Percentiles rank a stretch among this genome's conserved stretches.
Conservation (phyloP, 2,113 vertebrate species). For the Cygnus atratus region DNA sequence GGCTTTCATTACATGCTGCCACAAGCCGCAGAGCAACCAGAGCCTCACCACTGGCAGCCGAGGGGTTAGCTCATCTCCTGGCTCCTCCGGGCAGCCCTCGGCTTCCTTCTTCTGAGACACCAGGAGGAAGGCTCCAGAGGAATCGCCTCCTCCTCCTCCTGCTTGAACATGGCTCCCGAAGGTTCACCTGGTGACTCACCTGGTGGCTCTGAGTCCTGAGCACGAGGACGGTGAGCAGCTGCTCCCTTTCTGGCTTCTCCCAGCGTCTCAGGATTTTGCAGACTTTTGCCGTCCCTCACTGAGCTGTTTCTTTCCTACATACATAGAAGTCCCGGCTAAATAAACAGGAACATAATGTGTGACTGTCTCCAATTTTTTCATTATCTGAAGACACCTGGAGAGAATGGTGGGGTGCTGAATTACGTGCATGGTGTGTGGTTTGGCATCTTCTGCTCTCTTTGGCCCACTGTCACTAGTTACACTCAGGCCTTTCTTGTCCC, state of each 20-base stretch:
- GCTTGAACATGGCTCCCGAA: background rate
- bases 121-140: background rate
- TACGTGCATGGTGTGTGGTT: rapidly evolving
- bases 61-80: background rate
- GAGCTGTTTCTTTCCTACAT: background rate
- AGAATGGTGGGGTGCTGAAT: background rate
- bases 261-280: background rate
- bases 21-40: background rate
- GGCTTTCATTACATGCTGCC: background rate
- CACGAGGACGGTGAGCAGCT: background rate
- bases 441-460: background rate
- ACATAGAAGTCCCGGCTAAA: background rate
- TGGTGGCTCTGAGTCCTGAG: background rate
- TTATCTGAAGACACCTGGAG: background rate
- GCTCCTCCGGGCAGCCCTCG: background rate
- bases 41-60: background rate
- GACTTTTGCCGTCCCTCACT: background rate
- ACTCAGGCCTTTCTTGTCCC: background rate
- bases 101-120: background rate
- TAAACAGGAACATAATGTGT: background rate
- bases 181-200: background rate
- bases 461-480: rapidly evolving
- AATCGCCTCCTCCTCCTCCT: background rate
- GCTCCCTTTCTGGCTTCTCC: background rate
- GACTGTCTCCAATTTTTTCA: background rate